These are phyloP conservation scores for Pogonus chalceus DNA, from an alignment of 1,140 invertebrate genomes.

Conservation along the genomic window DNA sequence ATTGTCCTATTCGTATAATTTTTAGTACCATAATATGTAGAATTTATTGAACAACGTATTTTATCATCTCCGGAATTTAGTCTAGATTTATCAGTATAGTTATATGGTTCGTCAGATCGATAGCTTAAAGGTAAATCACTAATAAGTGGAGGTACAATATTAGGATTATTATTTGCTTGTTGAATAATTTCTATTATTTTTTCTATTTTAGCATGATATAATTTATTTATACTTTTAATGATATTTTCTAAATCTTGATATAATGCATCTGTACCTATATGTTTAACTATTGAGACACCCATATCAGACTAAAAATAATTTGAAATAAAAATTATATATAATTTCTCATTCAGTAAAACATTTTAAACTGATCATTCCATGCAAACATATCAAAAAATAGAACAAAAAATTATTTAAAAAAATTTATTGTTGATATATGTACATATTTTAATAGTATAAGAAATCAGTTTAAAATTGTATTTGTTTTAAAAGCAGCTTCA, in stretches of 20 bases:
- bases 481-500: background rate
- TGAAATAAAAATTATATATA: background rate
- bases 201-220: constrained; percentile 18
- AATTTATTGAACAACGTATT: no score
- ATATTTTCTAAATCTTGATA: constrained; percentile 23
- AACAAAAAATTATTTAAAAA: background rate
- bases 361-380: background rate
- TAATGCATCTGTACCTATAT: constrained; percentile 20
- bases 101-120: constrained; percentile 14
- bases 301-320: constrained; percentile 18
- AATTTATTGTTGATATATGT: constrained; percentile 3
- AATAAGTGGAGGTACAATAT: constrained; percentile 22
- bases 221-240: constrained; percentile 18
- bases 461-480: background rate
- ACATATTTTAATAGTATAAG: background rate
- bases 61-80: background rate
- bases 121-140: constrained; percentile 28
- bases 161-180: background rate
- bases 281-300: constrained; percentile 22
- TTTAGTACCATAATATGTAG: no score
- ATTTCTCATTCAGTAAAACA: background rate
- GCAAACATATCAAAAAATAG: background rate
- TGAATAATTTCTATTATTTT: constrained; percentile 16
- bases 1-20: constrained; percentile 8
- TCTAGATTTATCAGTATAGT: constrained; percentile 10